phyloP scores from a whole-genome alignment of 2,888 invertebrate genomes.

The Athetis lepigone region DNA sequence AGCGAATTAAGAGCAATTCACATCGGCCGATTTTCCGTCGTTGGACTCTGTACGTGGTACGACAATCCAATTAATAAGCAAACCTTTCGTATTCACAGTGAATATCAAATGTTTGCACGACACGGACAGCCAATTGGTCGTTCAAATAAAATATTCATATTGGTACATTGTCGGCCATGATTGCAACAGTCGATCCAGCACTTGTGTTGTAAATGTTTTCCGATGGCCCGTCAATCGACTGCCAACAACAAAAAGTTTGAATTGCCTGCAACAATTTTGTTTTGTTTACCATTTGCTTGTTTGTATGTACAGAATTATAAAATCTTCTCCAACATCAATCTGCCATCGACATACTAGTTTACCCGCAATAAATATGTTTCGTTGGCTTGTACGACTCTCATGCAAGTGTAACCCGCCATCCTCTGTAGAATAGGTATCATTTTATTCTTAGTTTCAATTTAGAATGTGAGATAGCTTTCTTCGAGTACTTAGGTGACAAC shows the following conservation, averaged over 20 bases:
- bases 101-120: conserved; percentile 85
- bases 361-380: not conserved
- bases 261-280: conserved; percentile 21
- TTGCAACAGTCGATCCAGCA: conserved; percentile 63
- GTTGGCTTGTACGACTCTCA: not conserved
- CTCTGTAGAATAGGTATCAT: not conserved
- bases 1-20: conserved; percentile 85
- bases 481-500: not conserved
- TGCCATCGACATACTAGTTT: not conserved
- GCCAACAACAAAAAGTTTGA: conserved; percentile 30
- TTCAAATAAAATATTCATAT: conserved; percentile 87
- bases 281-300: conserved; percentile 11
- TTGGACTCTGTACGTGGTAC: conserved; percentile 74
- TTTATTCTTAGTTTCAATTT: not conserved
- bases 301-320: not conserved
- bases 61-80: conserved; percentile 88
- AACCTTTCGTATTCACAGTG: conserved; percentile 86
- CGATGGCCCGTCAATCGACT: conserved; percentile 37
- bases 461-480: not conserved
- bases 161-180: conserved; percentile 79
- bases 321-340: too few relatives aligned
- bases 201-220: conserved; percentile 56
- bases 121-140: conserved; percentile 79
- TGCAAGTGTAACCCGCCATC: not conserved
- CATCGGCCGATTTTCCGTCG: conserved; percentile 81